A percentile compares a stretch with the other conserved stretches of the same genome.
Evolutionary conservation across 2,113 vertebrate species (phyloP).

Genomic region (Gallinago media): DNA sequence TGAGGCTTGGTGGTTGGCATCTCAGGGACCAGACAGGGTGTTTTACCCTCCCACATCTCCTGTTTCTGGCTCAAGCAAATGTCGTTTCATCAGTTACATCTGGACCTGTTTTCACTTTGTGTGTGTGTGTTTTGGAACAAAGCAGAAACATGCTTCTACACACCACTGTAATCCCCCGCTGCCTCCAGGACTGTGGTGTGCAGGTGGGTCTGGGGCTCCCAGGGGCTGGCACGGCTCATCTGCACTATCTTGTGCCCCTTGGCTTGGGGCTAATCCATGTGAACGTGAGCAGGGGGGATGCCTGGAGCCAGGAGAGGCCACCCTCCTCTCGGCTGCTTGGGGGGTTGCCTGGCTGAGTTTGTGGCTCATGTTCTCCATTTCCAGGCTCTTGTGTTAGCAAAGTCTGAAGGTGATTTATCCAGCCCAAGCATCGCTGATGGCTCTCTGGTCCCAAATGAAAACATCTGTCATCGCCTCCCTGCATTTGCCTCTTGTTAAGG

Average conservation of each 20-base stretch:
- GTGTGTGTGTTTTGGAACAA: background rate
- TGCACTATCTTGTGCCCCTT: background rate
- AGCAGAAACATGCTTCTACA: background rate
- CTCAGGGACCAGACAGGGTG: background rate
- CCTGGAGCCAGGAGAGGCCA: background rate
- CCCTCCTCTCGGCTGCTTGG: rapidly evolving
- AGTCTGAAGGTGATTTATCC: slow-evolving; percentile 28
- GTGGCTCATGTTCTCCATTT: background rate
- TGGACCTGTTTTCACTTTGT: background rate
- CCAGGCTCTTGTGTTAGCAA: background rate
- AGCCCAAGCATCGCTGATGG: rapidly evolving
- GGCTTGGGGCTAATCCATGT: rapidly evolving
- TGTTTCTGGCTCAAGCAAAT: background rate
- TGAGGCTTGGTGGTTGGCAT: background rate
- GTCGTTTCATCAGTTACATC: background rate
- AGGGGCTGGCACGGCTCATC: rapidly evolving
- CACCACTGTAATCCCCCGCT: rapidly evolving
- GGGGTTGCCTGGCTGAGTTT: background rate
- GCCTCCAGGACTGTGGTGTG: background rate
- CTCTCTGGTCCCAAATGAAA: background rate
- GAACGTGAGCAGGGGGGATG: background rate
- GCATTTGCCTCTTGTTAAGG: background rate
- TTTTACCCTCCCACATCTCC: background rate
- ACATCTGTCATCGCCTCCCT: background rate
- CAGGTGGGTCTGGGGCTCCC: background rate